A percentile compares a stretch with the other conserved stretches of the same genome.
Conservation (phyloP, 2,797 vertebrate genomes). For the Varecia variegata region DNA sequence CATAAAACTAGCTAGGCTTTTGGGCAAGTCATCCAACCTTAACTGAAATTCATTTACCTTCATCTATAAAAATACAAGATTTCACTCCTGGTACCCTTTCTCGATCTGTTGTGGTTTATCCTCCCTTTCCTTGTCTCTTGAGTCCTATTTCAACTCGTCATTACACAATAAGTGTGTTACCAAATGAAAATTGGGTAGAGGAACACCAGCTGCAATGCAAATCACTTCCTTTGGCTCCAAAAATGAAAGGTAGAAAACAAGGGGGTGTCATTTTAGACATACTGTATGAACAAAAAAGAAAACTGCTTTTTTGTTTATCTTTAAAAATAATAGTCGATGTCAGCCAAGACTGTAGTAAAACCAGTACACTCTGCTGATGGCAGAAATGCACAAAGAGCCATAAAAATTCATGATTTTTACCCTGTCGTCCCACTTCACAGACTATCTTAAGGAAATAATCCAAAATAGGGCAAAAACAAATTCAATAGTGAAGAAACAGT, state of each 20-base stretch:
- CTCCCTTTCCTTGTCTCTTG: neutral
- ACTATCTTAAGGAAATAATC: constrained; percentile 35
- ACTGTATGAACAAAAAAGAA: neutral
- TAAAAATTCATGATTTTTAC: neutral
- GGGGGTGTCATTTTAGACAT: neutral
- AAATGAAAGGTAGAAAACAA: constrained; percentile 21
- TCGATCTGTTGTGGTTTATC: neutral
- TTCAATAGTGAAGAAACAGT: neutral
- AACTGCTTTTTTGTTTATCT: neutral
- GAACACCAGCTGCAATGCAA: neutral
- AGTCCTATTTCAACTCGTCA: neutral
- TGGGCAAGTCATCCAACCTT: neutral
- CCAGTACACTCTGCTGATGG: neutral
- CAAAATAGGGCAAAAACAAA: neutral
- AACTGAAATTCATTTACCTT: constrained; percentile 8
- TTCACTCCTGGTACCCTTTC: neutral
- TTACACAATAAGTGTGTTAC: constrained; percentile 2
- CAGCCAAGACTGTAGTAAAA: neutral
- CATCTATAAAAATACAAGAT: neutral
- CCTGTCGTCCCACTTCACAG: neutral
- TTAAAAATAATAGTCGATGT: neutral
- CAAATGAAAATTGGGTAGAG: constrained; percentile 35
- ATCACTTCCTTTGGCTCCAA: constrained; percentile 3
- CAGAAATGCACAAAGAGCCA: neutral
- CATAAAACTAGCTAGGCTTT: constrained; percentile 8